Percentiles rank a stretch among this genome's conserved stretches.
phyloP scores from a whole-genome alignment of 2,797 vertebrate species.

The Cyprinella venusta region DNA sequence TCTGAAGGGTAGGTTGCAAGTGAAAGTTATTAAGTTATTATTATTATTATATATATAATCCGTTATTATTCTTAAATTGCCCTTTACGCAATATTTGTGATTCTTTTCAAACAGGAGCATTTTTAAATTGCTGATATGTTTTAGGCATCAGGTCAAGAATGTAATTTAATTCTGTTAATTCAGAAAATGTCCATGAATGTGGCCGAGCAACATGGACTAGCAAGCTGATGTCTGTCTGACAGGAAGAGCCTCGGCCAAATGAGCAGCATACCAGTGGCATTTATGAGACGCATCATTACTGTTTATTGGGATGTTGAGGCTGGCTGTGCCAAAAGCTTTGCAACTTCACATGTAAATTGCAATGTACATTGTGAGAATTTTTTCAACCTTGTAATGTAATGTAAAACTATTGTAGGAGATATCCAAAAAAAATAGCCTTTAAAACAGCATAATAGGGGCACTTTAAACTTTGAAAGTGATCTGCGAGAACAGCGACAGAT shows the following conservation, averaged over 20 bases:
- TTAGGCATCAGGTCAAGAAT: neutral
- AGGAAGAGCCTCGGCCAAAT: neutral
- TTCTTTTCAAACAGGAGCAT: neutral
- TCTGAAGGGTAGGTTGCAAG: neutral
- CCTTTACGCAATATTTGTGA: neutral
- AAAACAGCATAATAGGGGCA: too few relatives aligned
- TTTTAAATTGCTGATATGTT: neutral
- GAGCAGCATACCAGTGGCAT: neutral
- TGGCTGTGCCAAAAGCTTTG: neutral
- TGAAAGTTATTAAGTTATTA: neutral
- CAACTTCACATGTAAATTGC: too few relatives aligned
- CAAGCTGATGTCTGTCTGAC: neutral
- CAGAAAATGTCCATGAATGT: conserved; percentile 1
- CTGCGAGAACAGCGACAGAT: conserved; percentile 7
- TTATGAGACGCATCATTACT: neutral
- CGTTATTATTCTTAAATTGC: neutral
- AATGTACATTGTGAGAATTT: too few relatives aligned
- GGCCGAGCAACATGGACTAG: conserved; percentile 2
- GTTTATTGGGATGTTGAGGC: conserved; percentile 2
- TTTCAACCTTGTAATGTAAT: too few relatives aligned
- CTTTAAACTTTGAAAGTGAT: conserved; percentile 13
- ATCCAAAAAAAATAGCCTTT: too few relatives aligned
- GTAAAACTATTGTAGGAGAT: too few relatives aligned
- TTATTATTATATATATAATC: too few relatives aligned
- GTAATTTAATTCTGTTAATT: neutral